Evolutionary conservation across 92 coral and sea anemone species (phyloP), one percentile per base, ranked within the genome.

Genomic region (Epizoanthus illoricatus): DNA sequence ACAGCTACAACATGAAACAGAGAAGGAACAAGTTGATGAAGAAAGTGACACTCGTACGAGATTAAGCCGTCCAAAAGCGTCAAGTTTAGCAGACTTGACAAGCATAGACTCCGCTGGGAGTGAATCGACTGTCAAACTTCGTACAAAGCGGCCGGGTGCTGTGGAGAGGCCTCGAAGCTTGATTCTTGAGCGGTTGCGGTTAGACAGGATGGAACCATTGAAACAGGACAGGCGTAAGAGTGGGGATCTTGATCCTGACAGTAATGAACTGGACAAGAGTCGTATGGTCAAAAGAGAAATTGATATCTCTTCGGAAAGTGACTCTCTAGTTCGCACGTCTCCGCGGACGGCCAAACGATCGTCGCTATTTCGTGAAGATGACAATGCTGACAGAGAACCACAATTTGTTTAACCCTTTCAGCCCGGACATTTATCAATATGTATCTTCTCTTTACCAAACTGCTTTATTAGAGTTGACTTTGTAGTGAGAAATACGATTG

Each of bases 321-420:
- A 45, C 43, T 43, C 71, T 43, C 82, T 11, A 45, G 42, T 23
- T 43, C 82, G 41, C 49, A 78, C 23, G 33, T 78, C 82, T 19
- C 82, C 71, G 36, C 42, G 61, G 13, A 78, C 69, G 43, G 12
- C 60, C 39, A 78, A 63, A 63, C 71, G 45, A 16, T 74, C 80
- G 47, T 56, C 80, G 3, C 90, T 83, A 60, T 92, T 92, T 80
- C 97, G 87, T 75, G 94, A 92, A 45, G 94, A 86, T 65, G 84
- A 87, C 10, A 68, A 80, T 39, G 83, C 89, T 74, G 88, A 89
- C 59, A 84, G 97, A 69, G 92, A 93, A 61, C 97, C 97, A 4
- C 97, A 93, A 89, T 93, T 93, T 76, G 97, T 93, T 39, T 93
- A 84, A 73, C 74, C 36, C 40, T 57, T 40, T 40, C 49, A 43